Percentiles rank a stretch among this genome's conserved stretches.
phyloP scores from a whole-genome alignment of 2,113 vertebrate species.

The Vulpes vulpes region DNA sequence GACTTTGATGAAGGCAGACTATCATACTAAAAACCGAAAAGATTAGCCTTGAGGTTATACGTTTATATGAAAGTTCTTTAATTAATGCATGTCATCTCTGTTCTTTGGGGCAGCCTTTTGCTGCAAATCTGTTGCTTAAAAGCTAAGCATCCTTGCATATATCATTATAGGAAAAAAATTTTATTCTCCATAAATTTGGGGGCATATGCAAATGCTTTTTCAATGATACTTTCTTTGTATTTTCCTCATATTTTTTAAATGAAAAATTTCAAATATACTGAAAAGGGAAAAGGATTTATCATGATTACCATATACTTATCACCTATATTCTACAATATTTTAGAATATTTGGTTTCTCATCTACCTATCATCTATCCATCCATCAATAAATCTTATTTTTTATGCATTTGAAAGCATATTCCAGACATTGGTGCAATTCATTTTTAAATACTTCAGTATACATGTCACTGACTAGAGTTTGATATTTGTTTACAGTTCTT shows the following conservation, averaged over 20 bases:
- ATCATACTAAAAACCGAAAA: not conserved
- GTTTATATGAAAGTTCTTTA: constrained; percentile 49
- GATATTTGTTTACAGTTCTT: constrained; percentile 32
- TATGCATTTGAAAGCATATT: constrained; percentile 22
- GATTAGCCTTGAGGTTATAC: constrained; percentile 12
- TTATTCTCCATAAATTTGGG: constrained; percentile 6
- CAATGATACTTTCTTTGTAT: not conserved
- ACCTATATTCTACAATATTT: not conserved
- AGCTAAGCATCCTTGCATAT: not conserved
- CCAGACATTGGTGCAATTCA: not conserved
- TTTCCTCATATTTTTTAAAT: not conserved
- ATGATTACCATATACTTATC: not conserved
- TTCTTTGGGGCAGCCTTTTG: constrained; percentile 24
- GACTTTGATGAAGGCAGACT: not conserved
- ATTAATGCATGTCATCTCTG: constrained; percentile 51
- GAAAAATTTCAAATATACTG: not conserved
- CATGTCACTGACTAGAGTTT: not conserved
- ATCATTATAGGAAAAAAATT: constrained; percentile 1
- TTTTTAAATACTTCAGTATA: constrained; percentile 34
- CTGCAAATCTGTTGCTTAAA: constrained; percentile 44
- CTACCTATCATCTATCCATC: not conserved
- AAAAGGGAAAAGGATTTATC: not conserved
- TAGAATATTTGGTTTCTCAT: not conserved
- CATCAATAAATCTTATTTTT: not conserved
- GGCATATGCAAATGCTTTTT: not conserved